Evolutionary conservation across 2,113 vertebrate genomes (phyloP).

Genomic region (Lepus timidus): DNA sequence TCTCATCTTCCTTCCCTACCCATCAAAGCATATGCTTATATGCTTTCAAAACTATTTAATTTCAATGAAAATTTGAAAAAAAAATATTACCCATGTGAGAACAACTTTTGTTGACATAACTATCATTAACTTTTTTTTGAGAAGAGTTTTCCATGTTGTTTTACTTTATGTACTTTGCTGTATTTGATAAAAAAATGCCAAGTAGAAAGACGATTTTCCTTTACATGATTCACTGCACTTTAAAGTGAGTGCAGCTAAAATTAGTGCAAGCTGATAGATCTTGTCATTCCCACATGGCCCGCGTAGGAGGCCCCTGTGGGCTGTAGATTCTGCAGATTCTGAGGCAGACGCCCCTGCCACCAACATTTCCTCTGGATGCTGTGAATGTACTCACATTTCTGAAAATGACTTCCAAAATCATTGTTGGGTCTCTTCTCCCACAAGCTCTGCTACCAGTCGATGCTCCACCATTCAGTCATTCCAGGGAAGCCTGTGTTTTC

Average conservation of each 20-base stretch:
- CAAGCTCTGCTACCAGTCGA: background rate
- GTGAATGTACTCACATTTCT: background rate
- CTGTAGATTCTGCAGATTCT: conserved; percentile 28
- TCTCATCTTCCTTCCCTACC: background rate
- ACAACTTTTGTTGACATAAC: background rate
- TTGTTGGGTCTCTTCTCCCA: background rate
- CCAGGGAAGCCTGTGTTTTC: background rate
- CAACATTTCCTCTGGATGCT: background rate
- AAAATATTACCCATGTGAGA: background rate
- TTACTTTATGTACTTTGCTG: conserved; percentile 1
- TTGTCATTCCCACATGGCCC: conserved; percentile 9
- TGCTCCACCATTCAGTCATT: background rate
- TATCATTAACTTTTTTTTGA: background rate
- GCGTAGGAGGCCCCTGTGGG: conserved; percentile 26
- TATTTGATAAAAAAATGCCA: background rate
- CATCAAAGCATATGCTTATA: background rate
- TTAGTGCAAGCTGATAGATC: conserved; percentile 56
- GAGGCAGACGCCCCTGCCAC: conserved; percentile 20
- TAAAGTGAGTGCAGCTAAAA: conserved; percentile 46
- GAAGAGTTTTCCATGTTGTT: background rate
- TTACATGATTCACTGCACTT: conserved; percentile 48
- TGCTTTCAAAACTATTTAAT: conserved; percentile 27
- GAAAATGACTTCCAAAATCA: conserved; percentile 1
- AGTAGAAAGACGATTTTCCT: conserved; percentile 16
- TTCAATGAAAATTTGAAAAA: background rate